These are phyloP conservation scores for Agapornis roseicollis DNA, from an alignment of 2,113 vertebrate species.

Conservation along the genomic window DNA sequence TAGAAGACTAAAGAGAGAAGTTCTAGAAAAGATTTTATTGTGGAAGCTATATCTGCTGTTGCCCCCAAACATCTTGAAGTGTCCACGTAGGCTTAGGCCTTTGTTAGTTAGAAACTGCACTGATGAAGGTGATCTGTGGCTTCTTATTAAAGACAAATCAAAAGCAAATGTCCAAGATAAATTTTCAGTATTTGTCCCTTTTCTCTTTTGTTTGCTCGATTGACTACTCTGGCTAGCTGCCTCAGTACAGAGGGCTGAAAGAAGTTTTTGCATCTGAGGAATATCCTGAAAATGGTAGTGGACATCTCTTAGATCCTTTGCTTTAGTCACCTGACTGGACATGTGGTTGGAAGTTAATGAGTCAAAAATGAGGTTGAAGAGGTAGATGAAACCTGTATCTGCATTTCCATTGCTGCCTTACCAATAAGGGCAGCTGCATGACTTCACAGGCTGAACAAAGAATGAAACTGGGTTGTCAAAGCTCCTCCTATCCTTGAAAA, in stretches of 20 bases:
- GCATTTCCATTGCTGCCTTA: not conserved
- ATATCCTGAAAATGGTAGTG: not conserved
- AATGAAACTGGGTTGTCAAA: not conserved
- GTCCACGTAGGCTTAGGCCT: not conserved
- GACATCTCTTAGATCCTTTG: not conserved
- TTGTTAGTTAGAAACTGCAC: not conserved
- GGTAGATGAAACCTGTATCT: not conserved
- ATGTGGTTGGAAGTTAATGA: not conserved
- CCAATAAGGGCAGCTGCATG: fast-evolving
- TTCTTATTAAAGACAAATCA: not conserved
- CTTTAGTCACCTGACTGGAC: not conserved
- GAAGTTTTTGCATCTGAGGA: not conserved
- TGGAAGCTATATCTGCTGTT: not conserved
- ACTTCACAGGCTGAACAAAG: not conserved
- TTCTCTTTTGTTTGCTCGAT: not conserved
- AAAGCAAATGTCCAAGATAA: not conserved
- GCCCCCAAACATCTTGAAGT: not conserved
- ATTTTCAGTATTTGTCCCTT: not conserved
- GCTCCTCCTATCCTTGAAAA: not conserved
- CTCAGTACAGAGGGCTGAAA: not conserved
- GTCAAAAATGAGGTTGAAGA: not conserved
- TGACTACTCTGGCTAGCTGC: not conserved
- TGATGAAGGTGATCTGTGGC: not conserved
- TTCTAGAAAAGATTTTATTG: not conserved
- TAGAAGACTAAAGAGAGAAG: not conserved